Base-by-base conservation (phyloP, 2,113 vertebrate genomes). In the Siniperca chuatsi region DNA sequence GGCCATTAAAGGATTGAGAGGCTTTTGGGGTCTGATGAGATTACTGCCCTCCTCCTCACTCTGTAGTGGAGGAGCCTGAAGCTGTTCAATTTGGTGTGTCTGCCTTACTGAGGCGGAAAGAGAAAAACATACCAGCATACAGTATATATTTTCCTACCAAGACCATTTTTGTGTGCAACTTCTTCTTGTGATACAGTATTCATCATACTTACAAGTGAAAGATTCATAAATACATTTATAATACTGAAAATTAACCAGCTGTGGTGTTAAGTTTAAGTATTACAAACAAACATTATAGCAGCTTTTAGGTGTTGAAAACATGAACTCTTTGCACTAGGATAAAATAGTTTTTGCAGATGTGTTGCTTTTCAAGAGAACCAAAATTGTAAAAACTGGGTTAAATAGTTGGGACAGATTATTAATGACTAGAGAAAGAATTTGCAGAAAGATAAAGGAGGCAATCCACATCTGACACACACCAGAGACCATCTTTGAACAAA, bases 21-120 rank as follows among this genome's bases (percentile, higher is more conserved):
- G 94, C 90, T 98, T 97, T 93, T 96, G 97, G 81, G 97, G 97
- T 87, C 96, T 97, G 95, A 98, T 98, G 81, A 98, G 96, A 87
- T 86, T 81, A 78, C 81, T 23, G 60, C 94, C 95, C 83, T 95
- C 93, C 67, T 97, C 96, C 70, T 92, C 92, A 79, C 95, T 95
- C 87, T 96, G 96, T 0, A 95, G 95, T 9, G 54, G 15, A 21
- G 58, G 44, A 67, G 52, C 42, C 79, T 58, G 79, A 65, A 82
- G 72, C 16, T 94, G 81, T 69, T 95, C 95, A 2, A 90, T 93
- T 62, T 85, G 89, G 6, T 96, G 95, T 78, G 78, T 84, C 90
- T 96, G 96, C 89, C 96, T 94, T 94, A 95, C 95, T 0, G 96
- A 95, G 6, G 93, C 96, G 9, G 42, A 42, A 92, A 58, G 87